Conservation (phyloP, 2,113 vertebrate genomes). For the Sinocyclocheilus anophthalmus region DNA sequence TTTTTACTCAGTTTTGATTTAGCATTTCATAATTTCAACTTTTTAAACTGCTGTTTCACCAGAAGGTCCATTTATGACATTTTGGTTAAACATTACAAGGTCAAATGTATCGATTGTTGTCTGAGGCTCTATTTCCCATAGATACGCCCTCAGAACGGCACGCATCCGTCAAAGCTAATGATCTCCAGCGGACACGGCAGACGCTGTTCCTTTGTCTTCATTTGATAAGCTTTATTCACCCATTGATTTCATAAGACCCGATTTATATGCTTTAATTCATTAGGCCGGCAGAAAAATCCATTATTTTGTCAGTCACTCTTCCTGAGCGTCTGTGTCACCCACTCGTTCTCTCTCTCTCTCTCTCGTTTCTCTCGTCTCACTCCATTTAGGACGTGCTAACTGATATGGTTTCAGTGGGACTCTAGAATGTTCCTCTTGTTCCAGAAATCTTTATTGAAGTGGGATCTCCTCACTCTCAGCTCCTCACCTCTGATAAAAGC, state of each 20-base stretch:
- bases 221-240: conserved; percentile 67
- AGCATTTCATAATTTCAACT: no score
- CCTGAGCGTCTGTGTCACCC: conserved; percentile 62
- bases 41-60: neutral
- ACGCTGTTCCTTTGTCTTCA: conserved; percentile 64
- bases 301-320: conserved; percentile 41
- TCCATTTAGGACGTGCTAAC: conserved; percentile 47
- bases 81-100: neutral
- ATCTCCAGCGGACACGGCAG: conserved; percentile 49
- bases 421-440: conserved; percentile 28
- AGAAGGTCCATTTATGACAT: neutral
- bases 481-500: conserved; percentile 43
- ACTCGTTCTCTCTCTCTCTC: conserved; percentile 34
- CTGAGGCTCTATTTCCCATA: neutral
- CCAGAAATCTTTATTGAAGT: conserved; percentile 50
- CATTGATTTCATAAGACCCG: conserved; percentile 68
- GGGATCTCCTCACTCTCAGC: conserved; percentile 47
- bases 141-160: conserved; percentile 18
- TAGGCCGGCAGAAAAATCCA: conserved; percentile 62
- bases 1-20: no score
- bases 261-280: conserved; percentile 73
- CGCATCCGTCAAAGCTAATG: conserved; percentile 62
- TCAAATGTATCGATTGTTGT: conserved; percentile 13
- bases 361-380: conserved; percentile 48
- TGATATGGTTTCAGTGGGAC: conserved; percentile 42